A percentile compares a stretch with the other conserved stretches of the same genome.
These are phyloP conservation scores for Meriones psammophilus DNA, from an alignment of 2,797 vertebrate genomes.

Conservation along the genomic window DNA sequence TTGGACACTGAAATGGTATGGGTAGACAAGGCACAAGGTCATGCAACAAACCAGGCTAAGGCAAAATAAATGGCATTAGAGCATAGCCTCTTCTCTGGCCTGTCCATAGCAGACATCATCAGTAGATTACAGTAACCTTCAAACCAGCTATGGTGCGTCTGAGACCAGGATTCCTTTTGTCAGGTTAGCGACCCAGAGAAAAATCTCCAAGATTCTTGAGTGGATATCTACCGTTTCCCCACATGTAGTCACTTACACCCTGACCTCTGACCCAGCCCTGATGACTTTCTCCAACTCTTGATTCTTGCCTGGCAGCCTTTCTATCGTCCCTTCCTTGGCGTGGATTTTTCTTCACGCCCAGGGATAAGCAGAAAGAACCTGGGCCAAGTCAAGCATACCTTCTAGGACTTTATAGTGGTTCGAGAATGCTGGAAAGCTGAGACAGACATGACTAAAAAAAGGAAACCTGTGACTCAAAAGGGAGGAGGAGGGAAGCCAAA, in stretches of 20 bases:
- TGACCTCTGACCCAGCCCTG: neutral
- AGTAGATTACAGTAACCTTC: neutral
- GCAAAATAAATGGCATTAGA: neutral
- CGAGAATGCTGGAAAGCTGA: neutral
- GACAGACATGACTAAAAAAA: neutral
- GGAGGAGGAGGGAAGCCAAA: constrained; percentile 26
- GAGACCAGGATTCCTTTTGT: neutral
- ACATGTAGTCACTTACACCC: neutral
- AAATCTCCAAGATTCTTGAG: neutral
- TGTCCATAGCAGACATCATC: neutral
- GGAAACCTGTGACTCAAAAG: constrained; percentile 48
- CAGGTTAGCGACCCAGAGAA: neutral
- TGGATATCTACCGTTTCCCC: neutral
- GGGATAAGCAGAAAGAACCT: neutral
- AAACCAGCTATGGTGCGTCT: neutral
- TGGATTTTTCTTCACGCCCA: neutral
- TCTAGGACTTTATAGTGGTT: neutral
- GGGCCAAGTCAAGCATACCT: neutral
- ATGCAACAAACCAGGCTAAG: neutral
- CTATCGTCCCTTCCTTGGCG: neutral
- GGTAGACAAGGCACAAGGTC: neutral
- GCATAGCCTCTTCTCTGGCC: neutral
- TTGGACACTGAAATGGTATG: neutral
- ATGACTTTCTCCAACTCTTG: neutral
- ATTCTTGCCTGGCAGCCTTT: neutral